Evolutionary conservation across 2,888 invertebrate species (phyloP).

Genomic region (Bembecia ichneumoniformis): DNA sequence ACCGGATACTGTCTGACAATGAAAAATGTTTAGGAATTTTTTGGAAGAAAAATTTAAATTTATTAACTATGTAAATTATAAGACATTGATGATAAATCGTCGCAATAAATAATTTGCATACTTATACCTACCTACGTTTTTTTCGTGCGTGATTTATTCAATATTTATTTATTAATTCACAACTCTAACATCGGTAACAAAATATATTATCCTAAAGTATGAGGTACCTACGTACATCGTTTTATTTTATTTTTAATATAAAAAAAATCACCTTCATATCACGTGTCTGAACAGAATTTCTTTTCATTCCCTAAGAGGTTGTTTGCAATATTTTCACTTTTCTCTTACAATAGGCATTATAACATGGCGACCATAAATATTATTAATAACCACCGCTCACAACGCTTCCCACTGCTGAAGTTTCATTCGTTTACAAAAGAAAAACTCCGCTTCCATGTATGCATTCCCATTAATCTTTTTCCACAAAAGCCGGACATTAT

Average conservation of each 20-base stretch:
- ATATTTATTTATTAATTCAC: too few species aligned
- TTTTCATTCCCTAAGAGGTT: conserved; percentile 15
- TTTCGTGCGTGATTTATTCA: too few species aligned
- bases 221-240: too few species aligned
- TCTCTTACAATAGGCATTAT: conserved; percentile 41
- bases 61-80: too few species aligned
- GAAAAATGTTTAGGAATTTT: conserved; percentile 5
- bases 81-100: too few species aligned
- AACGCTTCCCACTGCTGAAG: conserved; percentile 40
- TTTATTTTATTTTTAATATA: too few species aligned
- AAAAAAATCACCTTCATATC: too few species aligned
- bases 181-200: too few species aligned
- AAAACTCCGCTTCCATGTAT: conserved; percentile 65
- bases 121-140: too few species aligned
- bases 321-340: conserved; percentile 37
- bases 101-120: too few species aligned
- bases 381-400: conserved; percentile 55
- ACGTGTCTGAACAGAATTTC: too few species aligned
- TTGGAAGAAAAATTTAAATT: background rate
- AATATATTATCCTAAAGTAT: too few species aligned
- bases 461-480: conserved; percentile 73
- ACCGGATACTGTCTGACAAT: conserved; percentile 27
- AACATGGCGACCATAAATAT: conserved; percentile 51
- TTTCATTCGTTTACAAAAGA: conserved; percentile 67
- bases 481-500: conserved; percentile 75